phyloP scores from a whole-genome alignment of 2,113 vertebrate species.

The Abramis brama region DNA sequence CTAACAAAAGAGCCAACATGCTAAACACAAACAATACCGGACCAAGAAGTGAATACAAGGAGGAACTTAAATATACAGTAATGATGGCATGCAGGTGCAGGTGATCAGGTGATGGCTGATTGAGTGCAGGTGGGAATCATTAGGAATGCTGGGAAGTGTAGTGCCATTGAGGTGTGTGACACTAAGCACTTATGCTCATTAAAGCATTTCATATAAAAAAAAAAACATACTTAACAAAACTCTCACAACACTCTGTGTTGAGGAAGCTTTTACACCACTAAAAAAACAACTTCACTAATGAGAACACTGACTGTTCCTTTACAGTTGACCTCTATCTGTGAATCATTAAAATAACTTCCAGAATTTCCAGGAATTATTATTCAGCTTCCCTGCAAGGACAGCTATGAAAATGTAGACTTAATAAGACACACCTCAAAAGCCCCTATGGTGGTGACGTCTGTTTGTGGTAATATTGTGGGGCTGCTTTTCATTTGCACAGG shows the following conservation, averaged over 20 bases:
- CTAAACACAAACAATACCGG: too few species aligned
- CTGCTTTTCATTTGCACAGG: conserved; percentile 2
- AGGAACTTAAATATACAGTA: too few species aligned
- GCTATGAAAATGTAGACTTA: conserved; percentile 12
- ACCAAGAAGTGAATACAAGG: too few species aligned
- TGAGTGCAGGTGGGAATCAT: too few species aligned
- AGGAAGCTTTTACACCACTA: background rate
- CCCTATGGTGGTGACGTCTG: background rate
- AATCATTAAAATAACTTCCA: conserved; percentile 42
- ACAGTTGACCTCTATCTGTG: conserved; percentile 7
- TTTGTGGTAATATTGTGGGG: background rate
- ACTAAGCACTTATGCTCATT: background rate
- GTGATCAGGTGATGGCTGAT: too few species aligned
- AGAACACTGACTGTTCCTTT: background rate
- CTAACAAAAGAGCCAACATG: too few species aligned
- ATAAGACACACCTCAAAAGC: background rate
- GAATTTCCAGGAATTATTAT: conserved; percentile 28
- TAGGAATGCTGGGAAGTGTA: too few species aligned
- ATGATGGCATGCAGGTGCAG: too few species aligned
- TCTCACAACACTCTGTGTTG: background rate
- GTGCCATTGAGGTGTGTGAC: too few species aligned
- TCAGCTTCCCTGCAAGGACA: conserved; percentile 16
- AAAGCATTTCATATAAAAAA: background rate
- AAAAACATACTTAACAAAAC: background rate
- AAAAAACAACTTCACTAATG: background rate